Conservation (phyloP, 2,113 vertebrate species). For the Chaetorhynchus papuensis region DNA sequence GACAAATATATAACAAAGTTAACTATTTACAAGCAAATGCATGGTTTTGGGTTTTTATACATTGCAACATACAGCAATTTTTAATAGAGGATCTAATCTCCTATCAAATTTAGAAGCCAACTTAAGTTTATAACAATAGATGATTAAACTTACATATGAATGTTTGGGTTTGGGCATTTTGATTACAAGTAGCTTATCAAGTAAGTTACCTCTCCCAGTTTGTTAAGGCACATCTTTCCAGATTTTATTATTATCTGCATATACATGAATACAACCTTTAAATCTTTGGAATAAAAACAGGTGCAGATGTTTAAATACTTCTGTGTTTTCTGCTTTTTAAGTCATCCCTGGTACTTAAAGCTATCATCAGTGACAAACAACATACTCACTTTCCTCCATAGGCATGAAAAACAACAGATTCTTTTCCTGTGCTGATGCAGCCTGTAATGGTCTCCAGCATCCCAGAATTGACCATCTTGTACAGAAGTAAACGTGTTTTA, state of each 20-base stretch:
- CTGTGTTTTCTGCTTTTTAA: not conserved
- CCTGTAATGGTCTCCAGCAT: conserved; percentile 92
- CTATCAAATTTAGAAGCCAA: not conserved
- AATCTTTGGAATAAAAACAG: not conserved
- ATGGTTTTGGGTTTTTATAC: not conserved
- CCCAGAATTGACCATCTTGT: conserved; percentile 93
- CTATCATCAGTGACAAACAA: not conserved
- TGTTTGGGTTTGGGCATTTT: not conserved
- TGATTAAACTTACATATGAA: not conserved
- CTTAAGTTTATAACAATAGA: not conserved
- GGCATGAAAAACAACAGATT: conserved; percentile 96
- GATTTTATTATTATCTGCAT: not conserved
- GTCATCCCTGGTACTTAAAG: not conserved
- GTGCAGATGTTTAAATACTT: not conserved
- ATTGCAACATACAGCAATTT: accelerated
- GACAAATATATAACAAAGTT: not conserved
- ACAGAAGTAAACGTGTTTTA: conserved; percentile 93
- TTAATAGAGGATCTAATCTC: not conserved
- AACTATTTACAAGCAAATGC: not conserved
- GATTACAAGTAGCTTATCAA: not conserved
- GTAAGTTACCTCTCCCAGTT: not conserved
- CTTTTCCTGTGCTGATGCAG: conserved; percentile 96
- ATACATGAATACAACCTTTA: not conserved
- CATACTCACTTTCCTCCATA: conserved; percentile 85
- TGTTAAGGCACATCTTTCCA: not conserved